phyloP scores from a whole-genome alignment of 2,797 vertebrate genomes.

The Triplophysa yarkandensis region DNA sequence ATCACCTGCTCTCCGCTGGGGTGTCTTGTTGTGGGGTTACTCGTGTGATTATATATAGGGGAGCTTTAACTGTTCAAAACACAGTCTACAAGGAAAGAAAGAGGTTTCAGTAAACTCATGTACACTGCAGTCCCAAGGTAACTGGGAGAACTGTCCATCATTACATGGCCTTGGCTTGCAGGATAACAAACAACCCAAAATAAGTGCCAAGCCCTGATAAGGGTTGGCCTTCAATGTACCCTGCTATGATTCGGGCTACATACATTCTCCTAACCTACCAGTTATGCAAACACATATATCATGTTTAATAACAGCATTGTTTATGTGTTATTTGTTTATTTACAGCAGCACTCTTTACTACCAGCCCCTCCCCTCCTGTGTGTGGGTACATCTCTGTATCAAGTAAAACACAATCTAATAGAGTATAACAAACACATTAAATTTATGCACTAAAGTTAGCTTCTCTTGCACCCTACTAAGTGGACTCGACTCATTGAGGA shows the following conservation, averaged over 20 bases:
- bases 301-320: neutral
- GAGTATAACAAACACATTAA: neutral
- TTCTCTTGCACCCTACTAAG: neutral
- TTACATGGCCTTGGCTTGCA: neutral
- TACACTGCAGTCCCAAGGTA: slow-evolving; percentile 2
- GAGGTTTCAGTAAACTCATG: slow-evolving; percentile 49
- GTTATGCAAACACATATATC: neutral
- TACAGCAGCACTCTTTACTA: neutral
- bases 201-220: neutral
- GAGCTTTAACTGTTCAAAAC: slow-evolving; percentile 56
- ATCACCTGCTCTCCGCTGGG: slow-evolving; percentile 54
- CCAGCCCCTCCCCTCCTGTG: neutral
- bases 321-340: neutral
- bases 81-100: slow-evolving; percentile 51
- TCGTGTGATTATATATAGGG: slow-evolving; percentile 47
- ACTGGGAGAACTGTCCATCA: neutral
- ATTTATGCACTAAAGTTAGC: neutral
- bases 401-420: neutral
- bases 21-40: slow-evolving; percentile 53
- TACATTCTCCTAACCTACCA: neutral
- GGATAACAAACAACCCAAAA: neutral
- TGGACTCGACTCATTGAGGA: neutral
- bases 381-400: neutral
- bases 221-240: neutral
- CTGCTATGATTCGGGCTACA: neutral